Evolutionary conservation across 2,888 invertebrate species (phyloP).

Genomic region (Tinea trinotella): DNA sequence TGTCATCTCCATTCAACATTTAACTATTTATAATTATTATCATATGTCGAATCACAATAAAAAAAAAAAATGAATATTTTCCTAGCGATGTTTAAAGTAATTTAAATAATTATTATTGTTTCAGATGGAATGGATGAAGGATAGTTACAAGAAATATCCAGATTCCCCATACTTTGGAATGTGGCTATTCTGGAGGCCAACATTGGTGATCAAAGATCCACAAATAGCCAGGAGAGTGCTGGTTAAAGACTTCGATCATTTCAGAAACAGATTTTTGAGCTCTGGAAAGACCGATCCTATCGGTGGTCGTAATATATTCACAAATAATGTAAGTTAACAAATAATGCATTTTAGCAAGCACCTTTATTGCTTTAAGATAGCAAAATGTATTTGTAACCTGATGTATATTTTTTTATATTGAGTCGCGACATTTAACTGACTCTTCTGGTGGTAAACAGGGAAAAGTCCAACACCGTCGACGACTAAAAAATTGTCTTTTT

Average conservation of each 20-base stretch:
- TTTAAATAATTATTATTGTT: too few species aligned
- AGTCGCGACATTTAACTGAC: neutral
- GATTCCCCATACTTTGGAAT: constrained; percentile 40
- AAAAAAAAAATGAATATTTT: too few species aligned
- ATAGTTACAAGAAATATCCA: constrained; percentile 31
- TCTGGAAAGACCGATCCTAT: constrained; percentile 41
- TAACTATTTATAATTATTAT: too few species aligned
- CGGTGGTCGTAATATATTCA: constrained; percentile 39
- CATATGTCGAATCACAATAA: too few species aligned
- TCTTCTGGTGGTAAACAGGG: too few species aligned
- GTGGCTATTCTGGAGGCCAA: constrained; percentile 48
- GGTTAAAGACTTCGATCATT: constrained; percentile 40
- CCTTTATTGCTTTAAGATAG: neutral
- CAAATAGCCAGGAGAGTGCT: constrained; percentile 39
- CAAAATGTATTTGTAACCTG: too few species aligned
- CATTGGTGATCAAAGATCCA: constrained; percentile 40
- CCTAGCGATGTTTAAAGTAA: too few species aligned
- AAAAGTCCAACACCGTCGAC: too few species aligned
- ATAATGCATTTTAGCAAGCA: too few species aligned
- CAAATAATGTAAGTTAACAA: constrained; percentile 43
- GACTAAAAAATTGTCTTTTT: too few species aligned
- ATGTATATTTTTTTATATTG: neutral
- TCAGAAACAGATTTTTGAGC: constrained; percentile 36
- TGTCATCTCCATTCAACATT: too few species aligned
- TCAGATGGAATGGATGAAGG: constrained; percentile 38